Evolutionary conservation across 1,140 invertebrate species (phyloP).

Genomic region (Dufourea novaeangliae): DNA sequence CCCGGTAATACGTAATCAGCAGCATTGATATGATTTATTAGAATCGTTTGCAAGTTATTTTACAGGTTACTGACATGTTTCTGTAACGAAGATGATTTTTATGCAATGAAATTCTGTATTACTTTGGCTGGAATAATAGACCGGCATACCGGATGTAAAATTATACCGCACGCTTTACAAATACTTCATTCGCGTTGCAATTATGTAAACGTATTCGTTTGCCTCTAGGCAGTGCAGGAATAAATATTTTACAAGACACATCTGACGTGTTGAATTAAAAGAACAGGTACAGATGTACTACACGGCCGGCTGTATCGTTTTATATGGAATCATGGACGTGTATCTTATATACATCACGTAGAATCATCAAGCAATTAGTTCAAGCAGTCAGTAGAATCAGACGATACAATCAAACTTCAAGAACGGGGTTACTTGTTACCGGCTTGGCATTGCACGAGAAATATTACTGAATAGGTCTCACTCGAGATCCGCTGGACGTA

Average conservation of each 20-base stretch:
- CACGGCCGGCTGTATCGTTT: conserved; percentile 36
- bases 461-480: conserved; percentile 39
- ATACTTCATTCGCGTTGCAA: not conserved
- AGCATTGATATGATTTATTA: not conserved
- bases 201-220: not conserved
- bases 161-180: not conserved
- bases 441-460: conserved; percentile 25
- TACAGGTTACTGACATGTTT: conserved; percentile 6
- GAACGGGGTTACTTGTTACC: conserved; percentile 45
- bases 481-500: conserved; percentile 20
- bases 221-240: not conserved
- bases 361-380: conserved; percentile 56
- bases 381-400: conserved; percentile 42
- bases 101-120: not conserved
- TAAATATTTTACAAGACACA: conserved; percentile 25
- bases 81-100: not conserved
- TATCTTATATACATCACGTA: conserved; percentile 38
- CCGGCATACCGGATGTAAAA: not conserved
- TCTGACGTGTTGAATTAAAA: conserved; percentile 43
- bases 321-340: conserved; percentile 12
- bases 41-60: not conserved
- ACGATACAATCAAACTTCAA: conserved; percentile 54
- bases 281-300: conserved; percentile 38
- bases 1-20: not conserved
- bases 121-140: not conserved